These are phyloP conservation scores for Eupithecia insigniata DNA, from an alignment of 2,888 invertebrate genomes.

Conservation along the genomic window DNA sequence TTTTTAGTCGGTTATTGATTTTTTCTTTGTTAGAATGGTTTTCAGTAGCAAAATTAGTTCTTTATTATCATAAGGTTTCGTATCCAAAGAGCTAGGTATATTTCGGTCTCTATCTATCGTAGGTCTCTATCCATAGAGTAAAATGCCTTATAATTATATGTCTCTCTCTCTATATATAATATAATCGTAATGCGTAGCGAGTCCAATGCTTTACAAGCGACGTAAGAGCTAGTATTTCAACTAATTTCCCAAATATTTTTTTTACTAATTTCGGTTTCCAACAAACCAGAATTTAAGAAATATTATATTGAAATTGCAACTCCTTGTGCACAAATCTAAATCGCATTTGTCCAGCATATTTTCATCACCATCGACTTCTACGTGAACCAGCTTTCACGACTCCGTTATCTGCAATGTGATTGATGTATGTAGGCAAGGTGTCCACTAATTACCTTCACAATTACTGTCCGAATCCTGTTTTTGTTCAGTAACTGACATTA, in stretches of 20 bases:
- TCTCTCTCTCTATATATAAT: no score
- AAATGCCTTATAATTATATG: no score
- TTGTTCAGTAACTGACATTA: constrained; percentile 26
- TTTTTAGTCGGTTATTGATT: neutral
- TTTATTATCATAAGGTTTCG: neutral
- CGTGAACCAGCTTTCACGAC: neutral
- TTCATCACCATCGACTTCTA: neutral
- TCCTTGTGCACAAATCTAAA: neutral
- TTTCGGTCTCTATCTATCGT: neutral
- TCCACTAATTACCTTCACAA: constrained; percentile 21
- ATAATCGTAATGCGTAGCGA: neutral
- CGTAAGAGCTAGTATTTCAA: neutral
- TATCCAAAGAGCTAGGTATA: neutral
- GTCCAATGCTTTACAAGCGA: neutral
- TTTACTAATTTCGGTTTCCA: neutral
- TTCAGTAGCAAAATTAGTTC: neutral
- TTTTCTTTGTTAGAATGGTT: neutral
- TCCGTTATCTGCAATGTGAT: constrained; percentile 37
- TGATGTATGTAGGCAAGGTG: constrained; percentile 39
- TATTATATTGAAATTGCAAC: neutral
- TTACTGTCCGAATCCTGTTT: constrained; percentile 15
- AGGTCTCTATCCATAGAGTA: no score
- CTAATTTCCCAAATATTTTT: no score
- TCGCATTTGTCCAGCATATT: neutral
- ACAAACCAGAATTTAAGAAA: neutral